phyloP scores from a whole-genome alignment of 1,140 invertebrate species.

The Nasonia giraulti region DNA sequence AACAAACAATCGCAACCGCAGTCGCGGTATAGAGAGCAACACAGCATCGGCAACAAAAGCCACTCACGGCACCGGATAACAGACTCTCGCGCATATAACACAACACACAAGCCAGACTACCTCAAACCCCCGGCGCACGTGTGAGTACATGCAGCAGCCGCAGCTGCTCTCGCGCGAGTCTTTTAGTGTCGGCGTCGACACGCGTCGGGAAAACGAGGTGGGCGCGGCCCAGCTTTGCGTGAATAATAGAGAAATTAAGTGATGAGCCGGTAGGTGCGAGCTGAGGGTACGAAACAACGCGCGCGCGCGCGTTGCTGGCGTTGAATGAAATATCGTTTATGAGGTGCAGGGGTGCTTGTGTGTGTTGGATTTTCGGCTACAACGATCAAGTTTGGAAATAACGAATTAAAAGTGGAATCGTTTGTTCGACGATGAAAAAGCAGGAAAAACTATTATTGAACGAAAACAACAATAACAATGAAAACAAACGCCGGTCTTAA shows the following conservation, averaged over 20 bases:
- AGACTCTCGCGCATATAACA: background rate
- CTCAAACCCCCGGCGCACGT: background rate
- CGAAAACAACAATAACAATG: too few relatives aligned
- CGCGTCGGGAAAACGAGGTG: conserved; percentile 5
- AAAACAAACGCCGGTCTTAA: background rate
- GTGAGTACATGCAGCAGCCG: background rate
- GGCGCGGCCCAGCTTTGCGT: background rate
- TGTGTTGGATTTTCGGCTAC: background rate
- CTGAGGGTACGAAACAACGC: background rate
- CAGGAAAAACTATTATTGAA: background rate
- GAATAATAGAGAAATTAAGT: conserved; percentile 37
- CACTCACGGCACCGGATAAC: background rate
- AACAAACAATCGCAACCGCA: background rate
- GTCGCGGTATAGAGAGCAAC: background rate
- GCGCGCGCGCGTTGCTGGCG: background rate
- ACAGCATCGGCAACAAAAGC: background rate
- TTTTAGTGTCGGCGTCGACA: background rate
- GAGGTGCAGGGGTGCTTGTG: background rate
- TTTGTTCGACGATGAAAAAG: background rate
- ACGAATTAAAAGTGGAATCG: too few relatives aligned
- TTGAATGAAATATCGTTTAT: conserved; percentile 4
- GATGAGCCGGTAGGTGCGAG: conserved; percentile 6
- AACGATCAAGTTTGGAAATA: too few relatives aligned
- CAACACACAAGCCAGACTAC: background rate
- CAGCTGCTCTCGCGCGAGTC: background rate